Evolutionary conservation across 2,888 invertebrate species (phyloP), one percentile per base, ranked within the genome.

Genomic region (Mimachlamys varia): DNA sequence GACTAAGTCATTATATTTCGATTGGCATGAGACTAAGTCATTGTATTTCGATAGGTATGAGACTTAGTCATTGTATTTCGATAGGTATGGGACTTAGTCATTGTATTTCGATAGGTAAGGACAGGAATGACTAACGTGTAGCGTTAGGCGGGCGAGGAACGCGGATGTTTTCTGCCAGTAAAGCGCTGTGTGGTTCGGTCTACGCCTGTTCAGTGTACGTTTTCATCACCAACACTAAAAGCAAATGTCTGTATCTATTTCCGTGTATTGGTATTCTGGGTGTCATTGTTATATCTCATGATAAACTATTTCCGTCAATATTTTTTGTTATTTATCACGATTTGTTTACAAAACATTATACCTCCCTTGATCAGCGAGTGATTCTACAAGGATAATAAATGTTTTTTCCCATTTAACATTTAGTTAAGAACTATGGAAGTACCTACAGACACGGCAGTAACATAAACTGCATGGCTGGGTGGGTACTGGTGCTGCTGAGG

Each of bases 101-200:
- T 1, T 53, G 15, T 17, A 13, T 1, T 17, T 53, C 1, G 13
- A 53, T 53, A 19, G 17, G 53, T 2, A 53, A 15, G 53, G 53
- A 53, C 53, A 53, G 2, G 53, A 17, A 10, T 53, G 53, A 12
- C 1, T 19, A 19, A 53, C 2, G 53, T 53, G 53, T 13, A 19
- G 1, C 15, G 19, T 19, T 12, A 53, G 13, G 5, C 33, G 33
- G 76, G 76, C 27, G 76, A 10, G 33, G 76, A 33, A 76, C 76
- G 76, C 76, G 76, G 76, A 76, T 76, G 76, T 76, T 27, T 33
- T 76, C 76, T 76, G 76, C 33, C 76, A 58, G 58, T 58, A 58
- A 13, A 33, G 76, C 13, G 13, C 33, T 76, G 76, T 76, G 7
- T 76, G 76, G 76, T 33, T 76, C 33, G 33, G 27, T 13, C 27